Base-by-base conservation (phyloP, 2,888 invertebrate species). In the Panopea generosa region DNA sequence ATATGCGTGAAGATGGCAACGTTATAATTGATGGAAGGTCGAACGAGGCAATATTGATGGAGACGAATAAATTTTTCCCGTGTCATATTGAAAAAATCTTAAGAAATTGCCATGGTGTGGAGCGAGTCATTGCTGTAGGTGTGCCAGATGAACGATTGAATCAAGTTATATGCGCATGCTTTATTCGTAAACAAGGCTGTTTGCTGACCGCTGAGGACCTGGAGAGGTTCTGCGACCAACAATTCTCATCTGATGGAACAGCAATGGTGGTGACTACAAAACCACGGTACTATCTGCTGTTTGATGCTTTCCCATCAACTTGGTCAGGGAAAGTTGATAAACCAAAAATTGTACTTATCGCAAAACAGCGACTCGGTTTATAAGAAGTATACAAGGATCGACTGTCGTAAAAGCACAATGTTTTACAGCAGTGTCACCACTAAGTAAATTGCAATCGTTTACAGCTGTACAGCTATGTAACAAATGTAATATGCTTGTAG, bases 51-150 rank as follows among this genome's bases (percentile, higher is more conserved):
- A 60, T 68, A 18, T 52, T 60, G 2, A 68, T 52, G 33, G 22
- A n/a, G 18, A 38, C 59, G n/a, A 24, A 27, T 7, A 76, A 77
- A 47, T 70, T 61, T 43, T 77, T 77, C 38, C 77, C 77, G 0
- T 77, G 77, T 70, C 38, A n/a, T 22, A 59, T n/a, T n/a, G n/a
- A n/a, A n/a, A n/a, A n/a, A n/a, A n/a, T n/a, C n/a, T n/a, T 68
- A 16, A 24, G 4, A 22, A 59, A 33, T 9, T 60, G 49, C 24
- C 59, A 38, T 16, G 68, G 60, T 26, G 59, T 43, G 11, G 43
- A 59, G 18, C 6, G 4, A 11, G 68, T 45, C 18, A n/a, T 60
- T 14, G 68, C 60, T 2, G 59, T 68, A 11, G 68, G 68, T n/a
- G 68, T 68, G 3, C 68, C 68, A 16, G 50, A 68, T 20, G 18